Evolutionary conservation across 2,888 invertebrate species (phyloP), one percentile per base, ranked within the genome.

Genomic region (Deilephila porcellus): DNA sequence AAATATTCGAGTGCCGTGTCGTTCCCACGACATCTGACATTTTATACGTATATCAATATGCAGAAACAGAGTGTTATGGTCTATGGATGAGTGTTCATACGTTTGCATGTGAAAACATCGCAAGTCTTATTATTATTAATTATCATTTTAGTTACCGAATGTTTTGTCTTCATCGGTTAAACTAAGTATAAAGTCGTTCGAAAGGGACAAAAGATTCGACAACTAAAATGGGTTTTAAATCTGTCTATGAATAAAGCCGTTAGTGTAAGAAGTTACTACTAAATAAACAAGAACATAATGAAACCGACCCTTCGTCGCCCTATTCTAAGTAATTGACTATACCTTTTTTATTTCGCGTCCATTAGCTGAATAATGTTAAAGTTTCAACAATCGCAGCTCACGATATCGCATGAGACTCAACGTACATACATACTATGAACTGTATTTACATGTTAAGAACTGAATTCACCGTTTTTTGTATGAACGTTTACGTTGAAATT

Each of bases 401-500:
- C 34, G 63, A 63, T 45, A 52, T 25, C 67, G 11, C 25, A 29
- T 7, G 67, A 67, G 37, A 45, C 64, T 20, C 37, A 64, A 19
- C 25, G 37, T 63, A 63, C 34, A 45, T 62, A 60, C 45, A 8
- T 71, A 29, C 25, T 70, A 73, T 56, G 70, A 59, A 73, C 60
- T 52, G 45, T 17, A 64, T 25, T 34, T 37, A 71, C 56, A 74
- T 71, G 29, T 32, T 60, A 59, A 52, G 52, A 79, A 77, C 74
- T 76, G 73, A 80, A 77, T 73, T 45, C 74, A 71, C 74, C 59
- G 75, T 70, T 64, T 78, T 76, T 80, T 78, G 76, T 80, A 76
- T 77, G 80, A 80, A 82, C 78, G 73, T 75, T 75, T 63, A 72
- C 78, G 79, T 82, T 83, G 74, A 78, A 75, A 80, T 82, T 76